Base-by-base conservation (phyloP, 2,113 vertebrate species). In the Callopanchax toddi region DNA sequence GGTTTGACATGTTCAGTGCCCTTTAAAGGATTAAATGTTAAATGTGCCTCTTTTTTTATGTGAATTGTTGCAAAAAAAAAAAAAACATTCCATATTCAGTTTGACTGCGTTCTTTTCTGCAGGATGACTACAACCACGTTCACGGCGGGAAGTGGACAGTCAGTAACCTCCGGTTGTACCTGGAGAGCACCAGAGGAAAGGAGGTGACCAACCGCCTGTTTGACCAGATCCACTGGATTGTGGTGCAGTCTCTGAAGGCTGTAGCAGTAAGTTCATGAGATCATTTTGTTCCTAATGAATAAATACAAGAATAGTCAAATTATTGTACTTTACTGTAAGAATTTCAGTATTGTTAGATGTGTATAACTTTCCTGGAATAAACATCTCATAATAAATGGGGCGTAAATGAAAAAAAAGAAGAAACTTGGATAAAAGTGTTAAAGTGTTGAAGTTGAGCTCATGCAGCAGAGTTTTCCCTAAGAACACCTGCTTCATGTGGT, bases 61-160 rank as follows among this genome's bases (percentile, higher is more conserved):
- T 32, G 10, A 32, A 9, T 9, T 32, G n/a, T n/a, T n/a, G n/a
- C n/a, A n/a, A n/a, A n/a, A n/a, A 32, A 32, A 8, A 4, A 8
- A 5, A 32, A 32, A 32, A 6, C 6, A 32, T 32, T 32, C 26
- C 6, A 4, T 26, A 4, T 26, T 6, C 6, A 8, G 34, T 36
- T 45, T 32, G 11, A 57, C 16, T 74, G n/a, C 68, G 34, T 76
- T 20, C 63, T 58, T 48, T 65, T 40, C 50, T 49, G n/a, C 89
- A 99, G 97, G 97, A 98, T 43, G 97, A 99, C 82, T 99, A 99
- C 89, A 99, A 99, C 83, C 96, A 96, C 16, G 95, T 99, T 63
- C 97, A 99, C 0, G 97, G 97, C 25, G 97, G 97, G 59, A 99
- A 99, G 85, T 99, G 97, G 97, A 97, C 96, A 0, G 96, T 99